Base-by-base conservation (phyloP, 2,113 vertebrate species). In the Eublepharis macularius region DNA sequence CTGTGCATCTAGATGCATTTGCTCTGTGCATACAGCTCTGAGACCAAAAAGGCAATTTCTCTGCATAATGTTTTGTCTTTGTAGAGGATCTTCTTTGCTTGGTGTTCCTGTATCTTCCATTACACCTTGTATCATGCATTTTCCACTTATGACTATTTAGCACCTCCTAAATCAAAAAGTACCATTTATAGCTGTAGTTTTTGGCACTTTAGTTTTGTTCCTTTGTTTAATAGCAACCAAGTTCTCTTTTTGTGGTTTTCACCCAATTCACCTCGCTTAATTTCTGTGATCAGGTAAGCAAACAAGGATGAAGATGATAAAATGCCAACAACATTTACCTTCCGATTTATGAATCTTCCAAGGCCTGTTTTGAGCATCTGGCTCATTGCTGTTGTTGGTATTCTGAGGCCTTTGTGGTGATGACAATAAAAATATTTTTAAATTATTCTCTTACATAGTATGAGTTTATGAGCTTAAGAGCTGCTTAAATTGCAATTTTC, bases 211-310 rank as follows among this genome's bases (percentile, higher is more conserved):
- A 72, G 66, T 70, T 60, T 66, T n/a, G 10, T 60, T 82, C 60
- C 65, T 72, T 80, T 43, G 36, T 78, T 78, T 45, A 54, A 72
- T 17, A n/a, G 41, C 24, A 60, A 47, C 47, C 41, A 12, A 76
- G 29, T 70, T 84, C 63, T 85, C 65, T 32, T 77, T 34, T 60
- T 29, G 24, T 26, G 36, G 47, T 43, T 85, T 17, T 17, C 76
- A 79, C 26, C 34, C 51, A n/a, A 51, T 47, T 80, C 14, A 84
- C 2, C 41, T 24, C 78, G 29, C 16, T 73, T 80, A 6, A 3
- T 26, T 87, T 47, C 85, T 86, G 36, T 76, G 85, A 87, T 66
- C 19, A 75, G 19, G 86, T 24, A 26, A 84, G 70, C 79, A 29
- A 47, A 32, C 47, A 78, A 63, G 66, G 6, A 60, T 76, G 89